These are phyloP conservation scores for Formica selysi DNA, from an alignment of 1,140 invertebrate genomes.

Conservation along the genomic window DNA sequence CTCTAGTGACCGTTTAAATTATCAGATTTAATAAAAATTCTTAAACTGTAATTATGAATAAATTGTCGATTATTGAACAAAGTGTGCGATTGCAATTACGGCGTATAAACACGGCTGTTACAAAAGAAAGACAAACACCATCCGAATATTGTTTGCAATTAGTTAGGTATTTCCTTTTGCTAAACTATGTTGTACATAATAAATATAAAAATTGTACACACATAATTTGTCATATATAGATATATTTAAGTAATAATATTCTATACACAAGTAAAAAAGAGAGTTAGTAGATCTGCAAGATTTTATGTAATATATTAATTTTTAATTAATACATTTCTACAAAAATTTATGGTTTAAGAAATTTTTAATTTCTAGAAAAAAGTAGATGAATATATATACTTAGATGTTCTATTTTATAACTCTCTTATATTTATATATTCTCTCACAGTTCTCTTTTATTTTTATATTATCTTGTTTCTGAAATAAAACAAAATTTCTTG, in stretches of 20 bases:
- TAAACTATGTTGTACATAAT: background rate
- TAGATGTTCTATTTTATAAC: no score
- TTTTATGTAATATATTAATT: background rate
- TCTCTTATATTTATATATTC: no score
- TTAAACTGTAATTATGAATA: conserved; percentile 26
- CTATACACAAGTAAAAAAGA: background rate
- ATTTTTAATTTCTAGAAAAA: conserved; percentile 48
- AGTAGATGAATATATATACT: background rate
- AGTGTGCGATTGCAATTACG: conserved; percentile 21
- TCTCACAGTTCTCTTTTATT: background rate
- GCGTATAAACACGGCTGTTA: conserved; percentile 55
- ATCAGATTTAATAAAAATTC: background rate
- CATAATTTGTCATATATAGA: background rate
- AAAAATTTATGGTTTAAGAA: background rate
- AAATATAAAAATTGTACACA: background rate
- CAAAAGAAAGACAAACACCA: conserved; percentile 45
- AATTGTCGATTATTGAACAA: conserved; percentile 37
- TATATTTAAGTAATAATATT: background rate
- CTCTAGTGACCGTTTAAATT: background rate
- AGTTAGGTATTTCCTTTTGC: conserved; percentile 85
- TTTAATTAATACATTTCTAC: background rate
- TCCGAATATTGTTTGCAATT: conserved; percentile 87
- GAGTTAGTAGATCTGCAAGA: background rate
- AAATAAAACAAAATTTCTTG: background rate
- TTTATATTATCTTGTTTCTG: conserved; percentile 1